Evolutionary conservation across 2,797 vertebrate species (phyloP), one percentile per base, ranked within the genome.

Genomic region (Threskiornis aethiopicus): DNA sequence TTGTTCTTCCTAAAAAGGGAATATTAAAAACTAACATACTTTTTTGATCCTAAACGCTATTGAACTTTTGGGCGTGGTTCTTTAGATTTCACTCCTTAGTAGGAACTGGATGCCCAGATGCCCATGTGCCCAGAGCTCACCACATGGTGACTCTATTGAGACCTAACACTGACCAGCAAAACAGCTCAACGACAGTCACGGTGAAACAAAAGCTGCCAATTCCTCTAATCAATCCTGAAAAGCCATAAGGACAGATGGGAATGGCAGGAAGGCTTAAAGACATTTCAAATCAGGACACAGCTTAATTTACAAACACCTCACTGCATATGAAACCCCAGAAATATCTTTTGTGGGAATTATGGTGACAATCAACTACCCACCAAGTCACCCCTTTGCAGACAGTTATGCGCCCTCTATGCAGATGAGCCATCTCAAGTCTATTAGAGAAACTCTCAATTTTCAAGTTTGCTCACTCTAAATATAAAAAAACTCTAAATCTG

Each of bases 1-100:
- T 31, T 64, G 21, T 35, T 91, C 81, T 91, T 90, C 79, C 80
- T 66, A 69, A 93, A 88, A 97, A 88, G 79, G 87, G 35, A 91
- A 15, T 77, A 84, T 46, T 73, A 86, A 90, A 91, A 84, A 61
- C 29, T 33, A 59, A 58, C 17, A 8, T 6, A 31, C 12, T 37
- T 81, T 67, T 65, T 58, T 59, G 24, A 84, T 46, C n/a, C 28
- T 73, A 69, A 84, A 66, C n/a, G 65, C 39, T 72, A 64, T 17
- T 42, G 35, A 85, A 64, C 24, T 51, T 71, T 25, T n/a, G 65
- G 16, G 41, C 21, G 42, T 20, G 26, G 44, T 64, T 82, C 55
- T 76, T 71, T 20, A 84, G 54, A 59, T 85, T 86, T 84, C n/a
- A 47, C 21, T 90, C 62, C 10, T 79, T 25, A 76, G 31, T 5